Percentiles rank a stretch among this genome's conserved stretches.
Conservation (phyloP, 2,797 vertebrate genomes). For the Clamator glandarius region DNA sequence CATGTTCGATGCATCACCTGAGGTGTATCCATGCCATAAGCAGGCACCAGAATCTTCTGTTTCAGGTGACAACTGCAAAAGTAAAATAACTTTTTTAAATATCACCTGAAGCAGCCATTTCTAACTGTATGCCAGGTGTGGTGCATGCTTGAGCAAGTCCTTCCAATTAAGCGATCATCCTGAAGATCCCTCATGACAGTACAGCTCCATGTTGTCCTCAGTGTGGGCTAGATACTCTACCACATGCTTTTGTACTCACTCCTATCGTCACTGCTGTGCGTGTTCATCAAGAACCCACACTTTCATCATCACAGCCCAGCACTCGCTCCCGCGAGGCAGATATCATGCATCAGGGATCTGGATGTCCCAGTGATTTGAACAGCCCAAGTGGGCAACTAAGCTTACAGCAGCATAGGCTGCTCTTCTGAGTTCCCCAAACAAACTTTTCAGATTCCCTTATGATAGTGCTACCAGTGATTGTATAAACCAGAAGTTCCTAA, state of each 20-base stretch:
- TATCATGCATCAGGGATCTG: neutral
- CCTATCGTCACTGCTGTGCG: neutral
- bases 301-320: neutral
- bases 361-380: neutral
- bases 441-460: neutral
- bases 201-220: neutral
- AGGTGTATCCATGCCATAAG: neutral
- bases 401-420: neutral
- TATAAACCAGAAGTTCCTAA: neutral
- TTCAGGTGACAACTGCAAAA: slow-evolving; percentile 29
- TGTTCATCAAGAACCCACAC: neutral
- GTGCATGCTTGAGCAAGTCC: slow-evolving; percentile 49
- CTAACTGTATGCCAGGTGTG: slow-evolving; percentile 22
- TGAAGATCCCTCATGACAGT: slow-evolving; percentile 11
- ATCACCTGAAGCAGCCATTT: slow-evolving; percentile 58
- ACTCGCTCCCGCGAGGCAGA: neutral
- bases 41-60: slow-evolving; percentile 33
- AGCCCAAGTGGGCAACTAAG: neutral
- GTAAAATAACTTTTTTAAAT: slow-evolving; percentile 66
- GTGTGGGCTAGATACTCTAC: neutral
- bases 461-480: neutral
- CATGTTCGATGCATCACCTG: neutral
- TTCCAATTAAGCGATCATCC: slow-evolving; percentile 36
- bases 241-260: neutral
- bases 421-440: neutral